Evolutionary conservation across 2,888 invertebrate genomes (phyloP).

Genomic region (Drosophila paracracens): DNA sequence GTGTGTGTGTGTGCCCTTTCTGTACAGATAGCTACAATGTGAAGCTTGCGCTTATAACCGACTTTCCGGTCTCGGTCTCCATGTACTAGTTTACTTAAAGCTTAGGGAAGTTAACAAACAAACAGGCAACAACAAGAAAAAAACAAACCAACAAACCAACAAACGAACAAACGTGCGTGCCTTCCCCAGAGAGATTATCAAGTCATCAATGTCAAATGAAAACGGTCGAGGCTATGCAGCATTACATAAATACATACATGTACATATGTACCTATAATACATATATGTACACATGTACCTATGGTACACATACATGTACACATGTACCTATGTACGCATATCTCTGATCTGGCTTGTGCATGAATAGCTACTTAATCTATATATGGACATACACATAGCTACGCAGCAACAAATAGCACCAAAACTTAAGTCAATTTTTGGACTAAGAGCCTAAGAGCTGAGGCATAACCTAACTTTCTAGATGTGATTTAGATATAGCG

Average conservation of each 20-base stretch:
- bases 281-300: neutral
- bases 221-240: slow-evolving; percentile 43
- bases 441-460: neutral
- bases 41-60: slow-evolving; percentile 12
- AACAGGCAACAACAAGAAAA: neutral
- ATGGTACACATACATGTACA: neutral
- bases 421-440: neutral
- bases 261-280: neutral
- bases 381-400: neutral
- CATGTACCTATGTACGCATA: neutral
- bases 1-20: neutral
- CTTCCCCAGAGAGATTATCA: slow-evolving; percentile 50
- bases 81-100: slow-evolving; percentile 18
- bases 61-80: slow-evolving; percentile 53
- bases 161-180: slow-evolving; percentile 26
- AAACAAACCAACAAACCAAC: neutral
- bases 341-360: neutral
- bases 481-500: neutral
- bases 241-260: slow-evolving; percentile 31
- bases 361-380: neutral
- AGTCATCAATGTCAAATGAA: slow-evolving; percentile 52
- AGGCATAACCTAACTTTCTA: too few relatives aligned
- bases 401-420: neutral
- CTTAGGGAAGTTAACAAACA: slow-evolving; percentile 10
- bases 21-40: slow-evolving; percentile 17